Evolutionary conservation across 2,797 vertebrate species (phyloP).

Genomic region (Diplodus sargus): DNA sequence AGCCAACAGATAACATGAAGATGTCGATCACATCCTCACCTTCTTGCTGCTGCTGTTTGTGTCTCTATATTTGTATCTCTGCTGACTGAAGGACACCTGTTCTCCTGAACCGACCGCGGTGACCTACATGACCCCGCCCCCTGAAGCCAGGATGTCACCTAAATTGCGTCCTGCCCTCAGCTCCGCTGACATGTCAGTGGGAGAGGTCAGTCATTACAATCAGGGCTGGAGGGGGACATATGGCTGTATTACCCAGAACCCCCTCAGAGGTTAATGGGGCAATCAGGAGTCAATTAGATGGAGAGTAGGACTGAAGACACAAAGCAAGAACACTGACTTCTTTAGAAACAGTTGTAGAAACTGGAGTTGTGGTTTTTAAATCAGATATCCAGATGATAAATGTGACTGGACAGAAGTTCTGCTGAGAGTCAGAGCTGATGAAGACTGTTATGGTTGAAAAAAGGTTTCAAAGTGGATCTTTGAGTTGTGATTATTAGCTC

Average conservation of each 20-base stretch:
- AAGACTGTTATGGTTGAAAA: background rate
- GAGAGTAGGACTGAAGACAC: conserved; percentile 26
- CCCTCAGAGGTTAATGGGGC: conserved; percentile 88
- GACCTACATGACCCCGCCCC: conserved; percentile 58
- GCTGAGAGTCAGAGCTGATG: background rate
- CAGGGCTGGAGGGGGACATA: conserved; percentile 67
- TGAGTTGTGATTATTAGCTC: background rate
- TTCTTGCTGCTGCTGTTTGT: too few species aligned
- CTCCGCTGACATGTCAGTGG: conserved; percentile 26
- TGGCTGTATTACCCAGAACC: conserved; percentile 71
- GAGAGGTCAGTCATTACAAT: conserved; percentile 72
- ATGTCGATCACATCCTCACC: too few species aligned
- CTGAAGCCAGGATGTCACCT: conserved; percentile 69
- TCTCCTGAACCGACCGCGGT: conserved; percentile 32
- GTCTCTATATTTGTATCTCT: background rate
- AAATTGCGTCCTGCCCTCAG: conserved; percentile 55
- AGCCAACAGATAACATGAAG: too few species aligned
- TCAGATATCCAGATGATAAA: background rate
- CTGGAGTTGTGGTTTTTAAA: too few species aligned
- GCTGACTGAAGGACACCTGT: conserved; percentile 62
- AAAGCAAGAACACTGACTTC: background rate
- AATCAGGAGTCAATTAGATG: conserved; percentile 88
- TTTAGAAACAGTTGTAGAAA: background rate
- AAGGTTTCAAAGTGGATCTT: background rate
- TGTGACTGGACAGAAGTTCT: background rate